Evolutionary conservation across 2,797 vertebrate genomes (phyloP).

Genomic region (Petrocephalus sullivani): DNA sequence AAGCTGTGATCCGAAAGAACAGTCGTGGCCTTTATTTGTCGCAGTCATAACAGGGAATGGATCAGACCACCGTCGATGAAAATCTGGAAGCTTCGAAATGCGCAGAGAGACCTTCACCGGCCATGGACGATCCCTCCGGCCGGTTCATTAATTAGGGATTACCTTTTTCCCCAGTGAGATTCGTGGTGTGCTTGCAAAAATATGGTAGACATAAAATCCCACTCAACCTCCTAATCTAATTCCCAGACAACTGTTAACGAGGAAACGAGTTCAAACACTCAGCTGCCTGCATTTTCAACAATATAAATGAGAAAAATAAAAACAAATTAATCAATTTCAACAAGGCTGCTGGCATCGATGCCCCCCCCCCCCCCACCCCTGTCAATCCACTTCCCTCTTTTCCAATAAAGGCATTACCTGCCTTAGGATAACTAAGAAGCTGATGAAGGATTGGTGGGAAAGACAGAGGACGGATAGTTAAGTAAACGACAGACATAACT

Average conservation of each 20-base stretch:
- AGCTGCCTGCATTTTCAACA: constrained; percentile 53
- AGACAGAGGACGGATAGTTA: constrained; percentile 50
- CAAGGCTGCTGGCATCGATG: constrained; percentile 32
- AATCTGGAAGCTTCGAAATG: constrained; percentile 45
- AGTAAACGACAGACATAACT: constrained; percentile 33
- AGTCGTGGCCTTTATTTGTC: constrained; percentile 49
- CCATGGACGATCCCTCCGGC: background rate
- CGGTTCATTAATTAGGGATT: constrained; percentile 19
- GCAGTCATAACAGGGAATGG: constrained; percentile 53
- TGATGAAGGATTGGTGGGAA: constrained; percentile 60
- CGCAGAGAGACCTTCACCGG: constrained; percentile 28
- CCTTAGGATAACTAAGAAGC: constrained; percentile 62
- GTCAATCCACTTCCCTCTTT: constrained; percentile 23
- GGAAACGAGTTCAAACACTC: constrained; percentile 58
- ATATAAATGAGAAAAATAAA: constrained; percentile 19
- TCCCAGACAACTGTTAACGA: constrained; percentile 59
- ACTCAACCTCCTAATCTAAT: constrained; percentile 56
- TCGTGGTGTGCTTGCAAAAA: constrained; percentile 41
- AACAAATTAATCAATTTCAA: constrained; percentile 49
- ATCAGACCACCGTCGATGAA: constrained; percentile 37
- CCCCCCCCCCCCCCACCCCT: constrained; percentile 23
- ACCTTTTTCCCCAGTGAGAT: constrained; percentile 1
- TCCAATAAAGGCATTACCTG: constrained; percentile 51
- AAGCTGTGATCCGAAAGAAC: constrained; percentile 43
- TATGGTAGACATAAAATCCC: constrained; percentile 57